A percentile compares a stretch with the other conserved stretches of the same genome.
These are phyloP conservation scores for Leucophora obtusa DNA, from an alignment of 2,888 invertebrate genomes.

Conservation along the genomic window DNA sequence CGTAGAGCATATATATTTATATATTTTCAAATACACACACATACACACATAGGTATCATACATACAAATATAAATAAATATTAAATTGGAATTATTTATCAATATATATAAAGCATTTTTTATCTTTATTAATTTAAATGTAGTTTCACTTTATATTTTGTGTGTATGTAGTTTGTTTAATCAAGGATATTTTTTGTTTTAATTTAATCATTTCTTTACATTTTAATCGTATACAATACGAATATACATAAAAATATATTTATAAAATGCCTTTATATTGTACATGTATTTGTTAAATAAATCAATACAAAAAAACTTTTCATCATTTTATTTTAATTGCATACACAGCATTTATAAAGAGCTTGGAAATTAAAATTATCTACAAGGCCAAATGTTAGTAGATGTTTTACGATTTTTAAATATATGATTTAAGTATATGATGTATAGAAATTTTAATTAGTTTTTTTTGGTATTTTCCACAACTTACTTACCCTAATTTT, in stretches of 20 bases:
- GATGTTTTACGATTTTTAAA: too few relatives aligned
- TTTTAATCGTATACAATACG: not conserved
- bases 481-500: too few relatives aligned
- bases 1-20: slow-evolving; percentile 69
- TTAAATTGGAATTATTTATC: slow-evolving; percentile 12
- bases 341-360: too few relatives aligned
- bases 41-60: not conserved
- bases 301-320: slow-evolving; percentile 7
- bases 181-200: slow-evolving; percentile 33
- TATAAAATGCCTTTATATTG: not conserved
- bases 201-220: slow-evolving; percentile 29
- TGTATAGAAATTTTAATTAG: too few relatives aligned
- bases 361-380: too few relatives aligned
- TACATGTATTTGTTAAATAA: slow-evolving; percentile 39
- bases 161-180: slow-evolving; percentile 27
- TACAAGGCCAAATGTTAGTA: too few relatives aligned
- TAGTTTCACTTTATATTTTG: not conserved
- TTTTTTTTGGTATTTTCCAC: too few relatives aligned
- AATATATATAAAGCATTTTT: slow-evolving; percentile 1
- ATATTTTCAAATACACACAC: slow-evolving; percentile 1
- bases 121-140: slow-evolving; percentile 19
- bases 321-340: not conserved
- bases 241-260: not conserved
- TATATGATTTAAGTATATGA: too few relatives aligned
- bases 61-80: not conserved